Base-by-base conservation (phyloP, 2,797 vertebrate genomes). In the Sebastes diaconus region DNA sequence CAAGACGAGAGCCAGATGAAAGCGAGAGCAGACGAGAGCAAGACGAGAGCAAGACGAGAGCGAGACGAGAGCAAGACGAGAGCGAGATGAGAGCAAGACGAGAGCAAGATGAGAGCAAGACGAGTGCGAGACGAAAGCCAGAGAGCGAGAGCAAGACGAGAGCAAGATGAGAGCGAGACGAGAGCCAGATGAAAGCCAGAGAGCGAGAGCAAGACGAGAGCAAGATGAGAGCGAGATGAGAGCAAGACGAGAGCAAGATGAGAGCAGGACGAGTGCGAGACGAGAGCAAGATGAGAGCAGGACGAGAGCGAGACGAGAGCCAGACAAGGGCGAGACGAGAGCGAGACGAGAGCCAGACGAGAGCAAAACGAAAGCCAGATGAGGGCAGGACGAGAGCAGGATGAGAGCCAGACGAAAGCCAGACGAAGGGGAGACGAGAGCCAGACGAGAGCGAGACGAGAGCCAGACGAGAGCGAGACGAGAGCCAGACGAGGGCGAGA, bases 1-100 rank as follows among this genome's bases (percentile, higher is more conserved):
- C 32, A 0, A 10, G 9, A 36, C 1, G 1, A 3, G 9, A 10
- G 10, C 9, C 0, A 29, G 29, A 6, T 2, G 29, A n/a, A n/a
- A n/a, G n/a, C 30, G 3, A 32, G 30, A 9, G 30, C 1, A 12
- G 10, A 32, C 0, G 5, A 39, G 39, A 14, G 39, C 12, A 0
- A 6, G 36, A 39, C 12, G 5, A 39, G 5, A 39, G 36, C 4
- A 1, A 39, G 36, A 14, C 0, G 4, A 39, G 36, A 14, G 13
- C 13, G 0, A 39, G 12, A 39, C 5, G 2, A 39, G 36, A 2
- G 39, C 39, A 0, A 14, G 13, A 39, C 12, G 4, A 39, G 12
- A 5, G 13, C 2, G 0, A 39, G 34, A 34, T 11, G 13, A 42
- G 39, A 16, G 39, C 13, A 0, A 3, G 36, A 39, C 5, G 5